Percentiles rank a stretch among this genome's conserved stretches.
Evolutionary conservation across 2,113 vertebrate species (phyloP).

Genomic region (Lophius piscatorius): DNA sequence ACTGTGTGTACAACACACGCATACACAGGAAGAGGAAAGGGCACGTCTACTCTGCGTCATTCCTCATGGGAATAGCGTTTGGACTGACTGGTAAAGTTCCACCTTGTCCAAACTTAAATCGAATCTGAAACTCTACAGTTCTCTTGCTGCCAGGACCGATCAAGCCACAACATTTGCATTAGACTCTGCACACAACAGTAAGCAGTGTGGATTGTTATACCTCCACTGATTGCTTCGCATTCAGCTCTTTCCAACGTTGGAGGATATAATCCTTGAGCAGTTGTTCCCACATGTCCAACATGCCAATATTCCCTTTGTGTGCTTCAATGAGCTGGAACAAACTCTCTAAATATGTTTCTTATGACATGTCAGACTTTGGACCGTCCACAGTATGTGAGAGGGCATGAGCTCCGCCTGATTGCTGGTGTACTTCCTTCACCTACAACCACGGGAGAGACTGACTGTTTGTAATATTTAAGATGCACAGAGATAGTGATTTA

Average conservation of each 20-base stretch:
- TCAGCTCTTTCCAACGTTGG: not conserved
- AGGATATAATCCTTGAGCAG: not conserved
- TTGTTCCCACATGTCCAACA: not conserved
- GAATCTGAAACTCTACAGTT: slow-evolving; percentile 32
- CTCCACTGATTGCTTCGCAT: slow-evolving; percentile 8
- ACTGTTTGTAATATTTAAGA: slow-evolving; percentile 7
- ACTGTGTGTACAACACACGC: slow-evolving; percentile 14
- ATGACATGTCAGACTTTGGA: slow-evolving; percentile 11
- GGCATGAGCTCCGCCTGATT: not conserved
- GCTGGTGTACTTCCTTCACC: slow-evolving; percentile 12
- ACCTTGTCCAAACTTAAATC: slow-evolving; percentile 36
- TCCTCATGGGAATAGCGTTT: slow-evolving; percentile 35
- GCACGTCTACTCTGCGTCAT: slow-evolving; percentile 33
- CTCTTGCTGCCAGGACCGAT: slow-evolving; percentile 37
- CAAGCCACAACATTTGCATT: slow-evolving; percentile 1
- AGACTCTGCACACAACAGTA: not conserved
- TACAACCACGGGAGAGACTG: not conserved
- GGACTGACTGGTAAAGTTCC: slow-evolving; percentile 22
- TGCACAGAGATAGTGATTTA: slow-evolving; percentile 1
- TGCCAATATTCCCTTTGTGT: not conserved
- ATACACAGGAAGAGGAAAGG: slow-evolving; percentile 41
- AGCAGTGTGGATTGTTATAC: not conserved
- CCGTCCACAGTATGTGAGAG: slow-evolving; percentile 22
- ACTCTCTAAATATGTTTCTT: not conserved
- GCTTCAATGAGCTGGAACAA: not conserved